These are phyloP conservation scores for Thalpophila matura DNA, from an alignment of 2,888 invertebrate species.

Conservation along the genomic window DNA sequence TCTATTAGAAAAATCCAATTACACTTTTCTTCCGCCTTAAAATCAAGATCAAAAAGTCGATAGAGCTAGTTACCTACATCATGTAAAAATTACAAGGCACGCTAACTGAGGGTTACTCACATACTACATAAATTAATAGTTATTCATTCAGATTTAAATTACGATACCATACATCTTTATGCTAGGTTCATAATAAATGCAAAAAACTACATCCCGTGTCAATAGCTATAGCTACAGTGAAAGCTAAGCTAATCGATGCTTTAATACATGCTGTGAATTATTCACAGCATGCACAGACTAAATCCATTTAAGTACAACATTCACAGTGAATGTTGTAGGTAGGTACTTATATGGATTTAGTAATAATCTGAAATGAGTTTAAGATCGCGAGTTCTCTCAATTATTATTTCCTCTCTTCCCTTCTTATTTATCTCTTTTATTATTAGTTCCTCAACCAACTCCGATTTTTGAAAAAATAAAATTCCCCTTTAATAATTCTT, in stretches of 20 bases:
- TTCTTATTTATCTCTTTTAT: no score
- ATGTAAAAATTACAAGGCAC: slow-evolving; percentile 23
- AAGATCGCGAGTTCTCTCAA: no score
- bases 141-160: slow-evolving; percentile 58
- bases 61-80: slow-evolving; percentile 8
- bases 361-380: no score
- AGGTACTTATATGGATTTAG: no score
- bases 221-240: neutral
- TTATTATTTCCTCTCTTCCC: no score
- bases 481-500: no score
- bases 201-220: slow-evolving; percentile 53
- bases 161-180: slow-evolving; percentile 50
- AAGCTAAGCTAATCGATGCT: slow-evolving; percentile 12
- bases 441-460: no score
- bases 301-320: no score
- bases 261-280: no score
- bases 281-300: no score
- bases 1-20: slow-evolving; percentile 23
- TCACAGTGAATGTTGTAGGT: no score
- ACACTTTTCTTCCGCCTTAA: neutral
- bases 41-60: slow-evolving; percentile 35
- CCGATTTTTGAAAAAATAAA: no score
- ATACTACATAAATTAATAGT: slow-evolving; percentile 39
- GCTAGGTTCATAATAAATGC: slow-evolving; percentile 44
- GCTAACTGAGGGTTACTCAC: slow-evolving; percentile 14